These are phyloP conservation scores for Oeneis ivallda DNA, from an alignment of 2,888 invertebrate genomes.

Conservation along the genomic window DNA sequence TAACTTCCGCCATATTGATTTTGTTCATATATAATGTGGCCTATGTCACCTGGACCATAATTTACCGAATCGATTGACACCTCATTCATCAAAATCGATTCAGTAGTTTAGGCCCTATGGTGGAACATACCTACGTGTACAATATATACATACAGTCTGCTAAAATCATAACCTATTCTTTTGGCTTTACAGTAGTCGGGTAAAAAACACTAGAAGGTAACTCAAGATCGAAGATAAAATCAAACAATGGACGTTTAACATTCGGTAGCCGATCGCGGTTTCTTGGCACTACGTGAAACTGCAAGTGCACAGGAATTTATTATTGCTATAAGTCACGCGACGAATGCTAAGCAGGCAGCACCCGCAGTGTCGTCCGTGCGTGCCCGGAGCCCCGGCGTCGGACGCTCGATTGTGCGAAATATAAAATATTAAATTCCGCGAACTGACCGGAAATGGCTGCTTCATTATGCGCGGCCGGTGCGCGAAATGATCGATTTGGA, in stretches of 20 bases:
- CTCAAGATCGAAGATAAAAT: conserved; percentile 29
- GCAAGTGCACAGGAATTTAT: conserved; percentile 80
- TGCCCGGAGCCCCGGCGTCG: conserved; percentile 56
- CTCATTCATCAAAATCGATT: not conserved
- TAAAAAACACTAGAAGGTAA: conserved; percentile 13
- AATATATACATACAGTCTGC: not conserved
- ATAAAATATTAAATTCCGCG: conserved; percentile 64
- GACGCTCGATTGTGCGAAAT: conserved; percentile 52
- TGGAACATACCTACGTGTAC: not conserved
- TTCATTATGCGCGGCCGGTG: conserved; percentile 72
- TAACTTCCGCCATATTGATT: too few species aligned
- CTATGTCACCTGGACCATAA: not conserved
- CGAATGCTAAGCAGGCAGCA: conserved; percentile 66
- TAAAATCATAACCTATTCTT: too few species aligned
- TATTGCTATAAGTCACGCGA: conserved; percentile 65
- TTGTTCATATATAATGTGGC: not conserved
- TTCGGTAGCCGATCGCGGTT: conserved; percentile 71
- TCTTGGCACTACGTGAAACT: conserved; percentile 76
- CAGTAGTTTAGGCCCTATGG: not conserved
- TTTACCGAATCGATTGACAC: not conserved
- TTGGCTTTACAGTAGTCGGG: not conserved
- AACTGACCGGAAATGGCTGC: conserved; percentile 73
- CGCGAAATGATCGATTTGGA: conserved; percentile 72
- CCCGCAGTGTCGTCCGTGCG: conserved; percentile 55
- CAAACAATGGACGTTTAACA: conserved; percentile 67